Base-by-base conservation (phyloP, 2,797 vertebrate species). In the Momotus momota region DNA sequence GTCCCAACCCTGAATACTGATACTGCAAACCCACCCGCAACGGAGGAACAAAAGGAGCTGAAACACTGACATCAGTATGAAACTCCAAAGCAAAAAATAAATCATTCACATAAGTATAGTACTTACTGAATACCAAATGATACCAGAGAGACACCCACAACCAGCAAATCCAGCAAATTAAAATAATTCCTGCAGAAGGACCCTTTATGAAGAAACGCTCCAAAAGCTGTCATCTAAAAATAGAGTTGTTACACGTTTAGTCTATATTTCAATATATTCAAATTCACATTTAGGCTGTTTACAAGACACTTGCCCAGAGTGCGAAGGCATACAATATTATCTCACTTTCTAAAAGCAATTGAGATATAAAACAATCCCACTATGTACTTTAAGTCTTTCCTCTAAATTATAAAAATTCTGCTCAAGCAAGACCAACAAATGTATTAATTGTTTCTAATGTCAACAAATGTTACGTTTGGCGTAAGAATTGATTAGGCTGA, bases 161-260 rank as follows among this genome's bases (percentile, higher is more conserved):
- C 99, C 97, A 99, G 97, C 98, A 99, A 98, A 95, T 99, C 99
- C 95, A 99, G 98, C 96, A 99, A 98, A 97, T 99, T 99, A 97
- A 99, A 99, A 97, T 99, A 99, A 98, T 99, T 99, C 96, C 99
- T 99, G 97, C 99, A 99, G 98, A 99, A 99, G 55, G 99, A 99
- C 77, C 99, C 99, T 98, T 99, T 99, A 98, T 99, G 99, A 94
- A 99, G 98, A 97, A 99, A 99, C 17, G 99, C 99, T 97, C 99
- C 99, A 62, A 99, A 99, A n/a, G 99, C 99, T 14, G 99, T 99
- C 99, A 99, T 99, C 99, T 99, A 98, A 88, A 97, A 98, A 95
- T 17, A 98, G 74, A 96, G 94, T 70, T 67, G 54, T 75, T 77
- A 88, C 64, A 91, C 5, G 6, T 55, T 97, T 93, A 97, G 70